phyloP scores from a whole-genome alignment of 2,888 invertebrate genomes.

The Ophioninae sp. region DNA sequence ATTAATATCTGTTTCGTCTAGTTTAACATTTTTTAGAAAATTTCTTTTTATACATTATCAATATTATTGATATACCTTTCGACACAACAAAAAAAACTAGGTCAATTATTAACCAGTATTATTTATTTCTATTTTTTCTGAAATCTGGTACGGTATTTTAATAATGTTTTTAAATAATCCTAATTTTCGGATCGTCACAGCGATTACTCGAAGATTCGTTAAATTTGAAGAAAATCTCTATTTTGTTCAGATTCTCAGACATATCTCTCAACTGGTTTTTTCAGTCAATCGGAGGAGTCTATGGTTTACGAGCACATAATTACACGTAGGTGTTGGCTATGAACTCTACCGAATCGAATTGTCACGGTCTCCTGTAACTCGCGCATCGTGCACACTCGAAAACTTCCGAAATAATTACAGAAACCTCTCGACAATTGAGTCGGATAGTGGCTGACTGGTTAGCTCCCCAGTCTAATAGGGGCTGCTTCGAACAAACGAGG shows the following conservation, averaged over 20 bases:
- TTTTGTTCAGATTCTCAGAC: not conserved
- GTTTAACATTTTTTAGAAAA: no score
- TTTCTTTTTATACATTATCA: no score
- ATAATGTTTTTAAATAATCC: no score
- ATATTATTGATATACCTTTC: no score
- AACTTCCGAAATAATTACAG: conserved; percentile 80
- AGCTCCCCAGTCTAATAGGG: conserved; percentile 55
- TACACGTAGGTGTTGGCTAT: conserved; percentile 7
- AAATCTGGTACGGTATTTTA: no score
- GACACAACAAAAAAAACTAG: no score
- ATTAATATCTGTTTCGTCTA: no score
- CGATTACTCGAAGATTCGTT: not conserved
- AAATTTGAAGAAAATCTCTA: not conserved
- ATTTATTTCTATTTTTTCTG: no score
- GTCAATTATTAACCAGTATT: no score
- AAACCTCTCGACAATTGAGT: conserved; percentile 74
- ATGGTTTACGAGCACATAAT: not conserved
- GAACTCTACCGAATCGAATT: conserved; percentile 31
- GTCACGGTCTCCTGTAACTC: conserved; percentile 44
- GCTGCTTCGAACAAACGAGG: conserved; percentile 61
- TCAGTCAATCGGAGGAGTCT: not conserved
- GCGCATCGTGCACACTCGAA: conserved; percentile 59
- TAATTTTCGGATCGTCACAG: no score
- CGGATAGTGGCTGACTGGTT: conserved; percentile 68
- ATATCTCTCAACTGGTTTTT: not conserved